These are phyloP conservation scores for Seira ritae DNA, from an alignment of 2,888 invertebrate genomes.

Conservation along the genomic window DNA sequence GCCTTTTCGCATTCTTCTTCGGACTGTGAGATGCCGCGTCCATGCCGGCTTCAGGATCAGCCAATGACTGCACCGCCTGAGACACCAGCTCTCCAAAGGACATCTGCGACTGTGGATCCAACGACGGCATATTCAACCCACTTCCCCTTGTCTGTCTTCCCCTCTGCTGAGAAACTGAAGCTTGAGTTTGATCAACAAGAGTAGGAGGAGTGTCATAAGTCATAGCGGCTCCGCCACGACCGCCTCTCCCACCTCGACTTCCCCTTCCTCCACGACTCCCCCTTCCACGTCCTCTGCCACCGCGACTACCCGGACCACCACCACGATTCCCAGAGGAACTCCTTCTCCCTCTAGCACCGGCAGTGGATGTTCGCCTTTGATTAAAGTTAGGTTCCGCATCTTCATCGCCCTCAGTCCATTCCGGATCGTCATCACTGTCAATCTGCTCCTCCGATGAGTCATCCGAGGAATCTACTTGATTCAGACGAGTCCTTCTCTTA, in stretches of 20 bases:
- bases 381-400: constrained; percentile 18
- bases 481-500: constrained; percentile 29
- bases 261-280: constrained; percentile 19
- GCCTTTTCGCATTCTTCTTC: neutral
- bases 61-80: constrained; percentile 46
- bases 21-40: neutral
- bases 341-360: neutral
- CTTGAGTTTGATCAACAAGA: constrained; percentile 36
- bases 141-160: constrained; percentile 47
- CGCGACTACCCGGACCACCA: neutral
- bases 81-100: constrained; percentile 57
- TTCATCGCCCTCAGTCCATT: constrained; percentile 27
- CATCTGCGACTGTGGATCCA: constrained; percentile 41
- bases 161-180: neutral
- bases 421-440: constrained; percentile 53
- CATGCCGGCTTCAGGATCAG: constrained; percentile 28
- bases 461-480: constrained; percentile 15
- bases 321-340: constrained; percentile 24
- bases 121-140: constrained; percentile 44
- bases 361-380: neutral
- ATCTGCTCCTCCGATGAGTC: constrained; percentile 24
- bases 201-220: constrained; percentile 22
- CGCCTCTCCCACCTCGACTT: constrained; percentile 41
- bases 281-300: constrained; percentile 8
- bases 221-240: constrained; percentile 22